Evolutionary conservation across 2,113 vertebrate genomes (phyloP), one percentile per base, ranked within the genome.

Genomic region (Onychostoma macrolepis): DNA sequence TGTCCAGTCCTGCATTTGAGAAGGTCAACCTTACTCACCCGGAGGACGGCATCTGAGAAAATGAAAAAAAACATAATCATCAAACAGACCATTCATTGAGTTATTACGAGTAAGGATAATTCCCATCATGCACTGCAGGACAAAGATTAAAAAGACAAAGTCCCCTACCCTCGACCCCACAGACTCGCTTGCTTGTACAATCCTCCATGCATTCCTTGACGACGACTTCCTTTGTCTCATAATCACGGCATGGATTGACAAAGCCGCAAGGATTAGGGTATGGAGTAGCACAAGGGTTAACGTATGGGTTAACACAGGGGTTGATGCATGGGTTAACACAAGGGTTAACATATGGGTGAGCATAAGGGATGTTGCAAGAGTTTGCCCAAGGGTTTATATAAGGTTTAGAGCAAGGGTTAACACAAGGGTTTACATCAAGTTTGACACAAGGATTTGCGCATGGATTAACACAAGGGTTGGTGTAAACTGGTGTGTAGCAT

Each of bases 11-110:
- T 94, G 12, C 88, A 82, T 21, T 93, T 93, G 90, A 96, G 91
- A 86, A 97, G 91, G 83, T 97, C 94, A 12, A 97, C 89, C 0
- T 93, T 93, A 0, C 50, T 88, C 72, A 96, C 94, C 0, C 45
- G 61, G 26, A 83, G 81, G 63, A 28, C 0, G n/a, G 65, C 5
- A 11, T 53, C 81, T 71, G 19, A 15, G 53, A 58, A 58, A 69
- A 17, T 19, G 17, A 30, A 53, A 24, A 71, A 33, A 9, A 36
- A 33, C 2, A 36, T 6, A 2, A 17, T 28, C 0, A 17, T 61
- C 24, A 58, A 61, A 41, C 21, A 24, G 17, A 43, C n/a, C 21
- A 21, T 5, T 17, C 10, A 19, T 24, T 48, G 8, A 2, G 4
- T 79, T 50, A 56, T 36, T 4, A 79, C 1, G 3, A 61, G 9